These are phyloP conservation scores for Dicrurus megarhynchus DNA, from an alignment of 2,113 vertebrate genomes.

Conservation along the genomic window DNA sequence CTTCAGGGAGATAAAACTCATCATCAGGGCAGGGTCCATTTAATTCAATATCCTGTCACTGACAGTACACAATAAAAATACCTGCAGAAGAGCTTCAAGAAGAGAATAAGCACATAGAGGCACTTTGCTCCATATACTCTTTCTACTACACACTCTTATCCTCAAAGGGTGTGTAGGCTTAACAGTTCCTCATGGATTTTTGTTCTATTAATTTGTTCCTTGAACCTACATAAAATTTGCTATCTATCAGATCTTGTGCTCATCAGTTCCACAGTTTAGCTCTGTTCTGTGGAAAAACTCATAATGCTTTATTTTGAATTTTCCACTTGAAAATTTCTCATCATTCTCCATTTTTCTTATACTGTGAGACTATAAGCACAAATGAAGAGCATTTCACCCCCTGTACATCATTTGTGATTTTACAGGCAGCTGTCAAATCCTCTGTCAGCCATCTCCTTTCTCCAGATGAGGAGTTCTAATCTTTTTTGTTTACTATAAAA, in stretches of 20 bases:
- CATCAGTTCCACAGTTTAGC: not conserved
- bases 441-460: not conserved
- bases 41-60: not conserved
- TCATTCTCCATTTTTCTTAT: not conserved
- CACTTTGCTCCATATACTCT: not conserved
- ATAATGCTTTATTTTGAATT: not conserved
- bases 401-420: not conserved
- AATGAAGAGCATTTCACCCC: not conserved
- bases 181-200: not conserved
- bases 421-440: not conserved
- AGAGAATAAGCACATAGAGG: not conserved
- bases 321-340: not conserved
- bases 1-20: not conserved
- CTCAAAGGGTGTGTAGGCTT: not conserved
- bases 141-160: not conserved
- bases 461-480: not conserved
- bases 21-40: not conserved
- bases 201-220: not conserved
- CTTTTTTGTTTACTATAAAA: not conserved
- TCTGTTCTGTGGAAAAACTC: not conserved
- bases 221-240: not conserved
- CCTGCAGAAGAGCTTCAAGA: not conserved
- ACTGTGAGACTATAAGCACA: not conserved
- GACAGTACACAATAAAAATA: fast-evolving
- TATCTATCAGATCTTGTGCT: not conserved